A percentile compares a stretch with the other conserved stretches of the same genome.
These are phyloP conservation scores for Drosophila pseudotalamancana DNA, from an alignment of 2,888 invertebrate species.

Conservation along the genomic window DNA sequence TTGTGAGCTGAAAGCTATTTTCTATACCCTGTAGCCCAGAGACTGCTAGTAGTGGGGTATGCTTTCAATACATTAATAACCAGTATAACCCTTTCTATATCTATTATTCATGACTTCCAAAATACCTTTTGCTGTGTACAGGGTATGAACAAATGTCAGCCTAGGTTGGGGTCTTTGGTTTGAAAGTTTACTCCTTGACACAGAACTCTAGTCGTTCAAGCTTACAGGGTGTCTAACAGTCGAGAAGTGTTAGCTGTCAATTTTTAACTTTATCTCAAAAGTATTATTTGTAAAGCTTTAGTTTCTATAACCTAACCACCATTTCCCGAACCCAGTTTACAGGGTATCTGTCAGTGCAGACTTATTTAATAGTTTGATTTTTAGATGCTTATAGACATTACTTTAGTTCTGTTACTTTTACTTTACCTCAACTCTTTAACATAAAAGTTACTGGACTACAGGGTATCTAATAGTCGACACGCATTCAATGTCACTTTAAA, in stretches of 20 bases:
- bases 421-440: background rate
- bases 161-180: no score
- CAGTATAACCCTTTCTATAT: no score
- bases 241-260: no score
- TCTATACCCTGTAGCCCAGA: constrained; percentile 18
- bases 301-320: no score
- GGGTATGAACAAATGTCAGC: no score
- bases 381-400: no score
- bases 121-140: background rate
- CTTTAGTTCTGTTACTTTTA: background rate
- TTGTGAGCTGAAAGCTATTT: constrained; percentile 14
- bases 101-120: background rate
- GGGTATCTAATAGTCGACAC: constrained; percentile 1
- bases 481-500: background rate
- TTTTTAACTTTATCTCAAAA: no score
- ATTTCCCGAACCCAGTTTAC: no score
- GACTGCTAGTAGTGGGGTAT: background rate
- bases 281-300: no score
- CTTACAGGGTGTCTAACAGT: background rate
- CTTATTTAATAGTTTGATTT: no score
- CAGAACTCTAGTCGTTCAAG: background rate
- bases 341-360: background rate
- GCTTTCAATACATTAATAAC: no score
- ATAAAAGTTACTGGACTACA: background rate
- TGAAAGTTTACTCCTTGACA: no score